These are phyloP conservation scores for Tenrec ecaudatus DNA, from an alignment of 2,113 vertebrate species.

Conservation along the genomic window DNA sequence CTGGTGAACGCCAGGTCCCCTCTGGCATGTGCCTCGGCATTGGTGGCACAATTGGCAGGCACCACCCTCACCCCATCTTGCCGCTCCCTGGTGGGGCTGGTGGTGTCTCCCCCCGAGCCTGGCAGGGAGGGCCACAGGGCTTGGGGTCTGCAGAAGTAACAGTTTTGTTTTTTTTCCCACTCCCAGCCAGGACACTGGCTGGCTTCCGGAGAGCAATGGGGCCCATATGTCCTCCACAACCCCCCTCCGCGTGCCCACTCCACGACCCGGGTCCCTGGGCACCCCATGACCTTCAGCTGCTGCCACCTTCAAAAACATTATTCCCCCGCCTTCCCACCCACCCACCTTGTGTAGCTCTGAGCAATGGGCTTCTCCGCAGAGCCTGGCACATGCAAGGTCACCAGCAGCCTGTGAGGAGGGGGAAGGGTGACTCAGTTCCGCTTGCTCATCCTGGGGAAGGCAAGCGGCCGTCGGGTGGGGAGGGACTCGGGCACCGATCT, in stretches of 20 bases:
- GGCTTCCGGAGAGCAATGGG: not conserved
- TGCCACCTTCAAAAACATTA: not conserved
- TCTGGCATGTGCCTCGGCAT: not conserved
- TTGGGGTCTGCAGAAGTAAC: constrained; percentile 45
- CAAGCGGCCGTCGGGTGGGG: not conserved
- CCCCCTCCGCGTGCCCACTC: not conserved
- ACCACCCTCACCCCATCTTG: not conserved
- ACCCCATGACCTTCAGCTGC: constrained; percentile 25
- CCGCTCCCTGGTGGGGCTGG: not conserved
- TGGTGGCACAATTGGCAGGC: not conserved
- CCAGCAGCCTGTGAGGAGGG: constrained; percentile 71
- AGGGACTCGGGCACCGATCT: not conserved
- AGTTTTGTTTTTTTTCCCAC: constrained; percentile 58
- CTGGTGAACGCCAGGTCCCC: not conserved
- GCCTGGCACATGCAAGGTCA: constrained; percentile 73
- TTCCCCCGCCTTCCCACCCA: constrained; percentile 18
- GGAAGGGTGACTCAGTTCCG: constrained; percentile 78
- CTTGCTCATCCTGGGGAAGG: constrained; percentile 74
- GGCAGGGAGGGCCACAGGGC: not conserved
- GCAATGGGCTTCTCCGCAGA: constrained; percentile 56
- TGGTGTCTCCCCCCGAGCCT: constrained; percentile 16
- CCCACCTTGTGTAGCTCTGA: constrained; percentile 52
- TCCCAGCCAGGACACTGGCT: constrained; percentile 50
- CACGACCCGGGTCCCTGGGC: not conserved
- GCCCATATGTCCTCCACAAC: not conserved